Base-by-base conservation (phyloP, 1,140 invertebrate species). In the Tigriopus japonicus region DNA sequence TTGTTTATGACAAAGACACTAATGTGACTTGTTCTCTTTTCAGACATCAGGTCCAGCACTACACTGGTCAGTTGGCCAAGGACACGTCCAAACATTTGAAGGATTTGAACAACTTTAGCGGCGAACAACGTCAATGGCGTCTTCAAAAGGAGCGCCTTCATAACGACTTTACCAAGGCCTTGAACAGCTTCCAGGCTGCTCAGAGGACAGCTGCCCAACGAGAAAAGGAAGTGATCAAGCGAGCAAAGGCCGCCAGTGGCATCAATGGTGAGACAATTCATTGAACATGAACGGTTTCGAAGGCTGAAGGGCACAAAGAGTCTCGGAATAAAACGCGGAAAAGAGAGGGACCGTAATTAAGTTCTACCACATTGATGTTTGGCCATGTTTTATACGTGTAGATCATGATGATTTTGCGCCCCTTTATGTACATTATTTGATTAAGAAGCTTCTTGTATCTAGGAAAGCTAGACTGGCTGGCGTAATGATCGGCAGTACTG, bases 21-120 rank as follows among this genome's bases (percentile, higher is more conserved):
- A 35, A 35, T 35, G 28, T 35, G 28, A 35, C n/a, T 49, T 15
- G 45, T 21, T 49, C 21, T 21, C 21, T 49, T 74, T 75, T 51
- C 66, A 94, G 89, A 51, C 87, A 93, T 73, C 83, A 92, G 70
- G 84, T 94, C 66, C 88, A 91, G 70, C 88, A 93, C 70, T 94
- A 95, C 69, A 97, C 92, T 1, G 86, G 95, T 68, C 87, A 92
- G 66, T 71, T 98, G 64, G 90, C 87, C 0, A 92, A 93, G 71
- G 91, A 96, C 69, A 98, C 93, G 12, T 90, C 82, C 69, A 78
- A 81, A 53, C 80, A 86, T 69, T 75, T 96, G 52, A 89, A 89
- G 74, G 82, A 87, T 60, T 71, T 94, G 59, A 77, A 78, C 68
- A 76, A 76, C 62, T 69, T 85, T 60, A 65, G 67, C 58, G 63